Evolutionary conservation across 2,797 vertebrate species (phyloP).

Genomic region (Macroramphosus scolopax): DNA sequence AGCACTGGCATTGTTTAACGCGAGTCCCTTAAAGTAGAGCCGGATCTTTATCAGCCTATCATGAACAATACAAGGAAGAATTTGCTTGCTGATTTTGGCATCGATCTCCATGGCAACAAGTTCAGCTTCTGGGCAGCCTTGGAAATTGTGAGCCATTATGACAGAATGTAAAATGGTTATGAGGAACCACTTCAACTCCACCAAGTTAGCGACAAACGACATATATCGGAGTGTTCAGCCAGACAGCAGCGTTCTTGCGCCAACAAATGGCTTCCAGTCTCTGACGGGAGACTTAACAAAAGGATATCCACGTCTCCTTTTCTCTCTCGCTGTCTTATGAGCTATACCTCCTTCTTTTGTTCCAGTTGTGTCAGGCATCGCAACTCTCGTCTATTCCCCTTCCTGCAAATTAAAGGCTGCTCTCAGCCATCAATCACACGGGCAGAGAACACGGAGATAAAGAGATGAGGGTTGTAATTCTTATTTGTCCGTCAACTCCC

Average conservation of each 20-base stretch:
- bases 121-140: slow-evolving; percentile 9
- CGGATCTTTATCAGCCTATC: slow-evolving; percentile 1
- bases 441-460: slow-evolving; percentile 46
- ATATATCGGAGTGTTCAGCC: slow-evolving; percentile 24
- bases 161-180: slow-evolving; percentile 9
- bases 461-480: slow-evolving; percentile 46
- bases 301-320: slow-evolving; percentile 42
- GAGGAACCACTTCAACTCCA: too few species aligned
- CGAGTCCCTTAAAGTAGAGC: not conserved
- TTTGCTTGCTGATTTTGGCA: slow-evolving; percentile 23
- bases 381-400: slow-evolving; percentile 48
- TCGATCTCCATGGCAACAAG: slow-evolving; percentile 17
- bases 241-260: slow-evolving; percentile 20
- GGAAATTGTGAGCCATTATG: slow-evolving; percentile 6
- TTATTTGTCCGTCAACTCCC: slow-evolving; percentile 60
- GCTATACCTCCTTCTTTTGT: slow-evolving; percentile 54
- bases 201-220: too few species aligned
- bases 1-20: not conserved
- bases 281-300: slow-evolving; percentile 44
- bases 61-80: slow-evolving; percentile 1
- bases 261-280: slow-evolving; percentile 47
- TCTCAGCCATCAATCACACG: slow-evolving; percentile 69
- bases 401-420: slow-evolving; percentile 58
- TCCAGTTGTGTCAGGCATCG: slow-evolving; percentile 56
- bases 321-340: slow-evolving; percentile 26